Evolutionary conservation across 1,140 invertebrate species (phyloP).

Genomic region (Brachionus paranguensis): DNA sequence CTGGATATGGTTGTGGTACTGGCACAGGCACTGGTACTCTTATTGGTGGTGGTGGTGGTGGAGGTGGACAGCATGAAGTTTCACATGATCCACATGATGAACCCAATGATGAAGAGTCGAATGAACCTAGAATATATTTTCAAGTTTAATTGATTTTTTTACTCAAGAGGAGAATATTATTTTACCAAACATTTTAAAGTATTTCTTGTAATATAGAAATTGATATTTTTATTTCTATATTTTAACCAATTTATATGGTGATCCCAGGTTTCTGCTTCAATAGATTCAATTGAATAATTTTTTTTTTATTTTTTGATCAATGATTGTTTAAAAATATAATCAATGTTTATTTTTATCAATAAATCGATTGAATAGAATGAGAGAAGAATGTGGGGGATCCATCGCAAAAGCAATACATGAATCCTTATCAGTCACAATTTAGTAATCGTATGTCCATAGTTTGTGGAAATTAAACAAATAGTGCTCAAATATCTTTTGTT

Average conservation of each 20-base stretch:
- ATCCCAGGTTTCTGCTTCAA: neutral
- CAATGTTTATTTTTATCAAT: neutral
- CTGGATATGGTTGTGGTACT: too few species aligned
- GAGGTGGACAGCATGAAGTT: too few species aligned
- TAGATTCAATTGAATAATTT: neutral
- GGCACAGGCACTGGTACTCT: too few species aligned
- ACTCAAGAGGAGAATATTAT: too few species aligned
- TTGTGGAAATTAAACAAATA: neutral
- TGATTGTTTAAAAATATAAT: neutral
- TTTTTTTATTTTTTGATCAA: neutral
- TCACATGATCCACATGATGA: slow-evolving; percentile 29
- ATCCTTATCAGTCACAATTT: neutral
- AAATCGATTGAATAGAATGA: neutral
- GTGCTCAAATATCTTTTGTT: neutral
- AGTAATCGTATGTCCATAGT: neutral
- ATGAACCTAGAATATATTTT: too few species aligned
- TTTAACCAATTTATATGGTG: neutral
- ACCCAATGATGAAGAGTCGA: neutral
- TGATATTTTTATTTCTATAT: neutral
- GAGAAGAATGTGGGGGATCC: neutral
- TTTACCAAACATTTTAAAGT: neutral
- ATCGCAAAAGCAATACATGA: neutral
- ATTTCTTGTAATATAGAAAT: neutral
- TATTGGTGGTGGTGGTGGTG: neutral
- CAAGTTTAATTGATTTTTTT: too few species aligned